Percentiles rank a stretch among this genome's conserved stretches.
Evolutionary conservation across 2,113 vertebrate genomes (phyloP).

Genomic region (Zapus hudsonius): DNA sequence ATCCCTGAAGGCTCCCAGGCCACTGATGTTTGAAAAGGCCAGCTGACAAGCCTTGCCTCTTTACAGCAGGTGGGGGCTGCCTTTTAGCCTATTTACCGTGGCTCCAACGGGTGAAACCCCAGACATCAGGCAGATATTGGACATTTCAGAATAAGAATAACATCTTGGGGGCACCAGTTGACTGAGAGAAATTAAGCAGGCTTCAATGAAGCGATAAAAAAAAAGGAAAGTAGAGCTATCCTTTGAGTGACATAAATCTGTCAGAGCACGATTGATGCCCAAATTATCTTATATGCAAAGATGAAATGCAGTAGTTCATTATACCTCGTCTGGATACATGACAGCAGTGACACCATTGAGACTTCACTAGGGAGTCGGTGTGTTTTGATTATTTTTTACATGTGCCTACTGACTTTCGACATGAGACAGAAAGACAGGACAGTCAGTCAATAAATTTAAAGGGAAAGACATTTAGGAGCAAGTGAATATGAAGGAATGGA

Average conservation of each 20-base stretch:
- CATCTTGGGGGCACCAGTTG: conserved; percentile 97
- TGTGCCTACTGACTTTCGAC: conserved; percentile 92
- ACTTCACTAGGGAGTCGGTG: conserved; percentile 94
- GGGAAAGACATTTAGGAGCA: conserved; percentile 94
- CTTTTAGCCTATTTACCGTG: conserved; percentile 92
- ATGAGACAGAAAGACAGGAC: conserved; percentile 93
- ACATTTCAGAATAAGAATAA: conserved; percentile 97
- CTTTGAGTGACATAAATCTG: conserved; percentile 99
- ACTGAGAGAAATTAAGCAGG: conserved; percentile 99
- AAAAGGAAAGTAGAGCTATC: conserved; percentile 99
- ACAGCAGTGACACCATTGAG: conserved; percentile 94
- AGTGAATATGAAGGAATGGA: conserved; percentile 93
- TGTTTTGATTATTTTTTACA: conserved; percentile 99
- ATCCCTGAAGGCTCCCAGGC: conserved; percentile 82
- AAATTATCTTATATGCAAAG: conserved; percentile 99
- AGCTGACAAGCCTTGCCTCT: conserved; percentile 86
- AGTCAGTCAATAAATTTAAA: conserved; percentile 95
- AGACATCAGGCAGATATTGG: conserved; percentile 95
- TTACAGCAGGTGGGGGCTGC: conserved; percentile 85
- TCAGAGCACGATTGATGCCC: conserved; percentile 98
- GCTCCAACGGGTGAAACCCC: conserved; percentile 88
- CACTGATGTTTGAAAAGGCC: conserved; percentile 86
- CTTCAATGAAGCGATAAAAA: conserved; percentile 99
- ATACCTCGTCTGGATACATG: conserved; percentile 96
- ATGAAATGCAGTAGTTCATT: conserved; percentile 98